phyloP scores from a whole-genome alignment of 2,888 invertebrate species.

The Strigamia crassipes region DNA sequence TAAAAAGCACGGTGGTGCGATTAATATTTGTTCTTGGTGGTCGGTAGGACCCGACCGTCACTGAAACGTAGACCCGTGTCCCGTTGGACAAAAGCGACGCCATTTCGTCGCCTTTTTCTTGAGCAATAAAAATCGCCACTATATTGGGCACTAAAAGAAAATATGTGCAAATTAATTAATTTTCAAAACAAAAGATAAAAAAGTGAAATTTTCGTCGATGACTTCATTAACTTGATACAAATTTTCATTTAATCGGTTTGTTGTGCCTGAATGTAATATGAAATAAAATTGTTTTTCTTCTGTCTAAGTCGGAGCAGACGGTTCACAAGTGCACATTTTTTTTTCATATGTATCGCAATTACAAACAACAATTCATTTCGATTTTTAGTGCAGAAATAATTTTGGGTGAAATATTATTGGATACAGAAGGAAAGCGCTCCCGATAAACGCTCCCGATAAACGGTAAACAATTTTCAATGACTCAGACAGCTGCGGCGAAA shows the following conservation, averaged over 20 bases:
- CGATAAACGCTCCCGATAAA: neutral
- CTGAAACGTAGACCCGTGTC: constrained; percentile 68
- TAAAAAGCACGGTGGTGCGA: constrained; percentile 88
- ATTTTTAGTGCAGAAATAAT: neutral
- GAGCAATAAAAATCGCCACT: constrained; percentile 79
- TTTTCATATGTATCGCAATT: too few relatives aligned
- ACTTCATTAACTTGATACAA: neutral
- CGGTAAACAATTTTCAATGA: constrained; percentile 1
- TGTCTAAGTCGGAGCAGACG: too few relatives aligned
- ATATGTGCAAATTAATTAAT: constrained; percentile 45
- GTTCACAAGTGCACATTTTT: too few relatives aligned
- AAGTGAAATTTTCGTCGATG: neutral
- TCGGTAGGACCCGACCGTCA: constrained; percentile 69
- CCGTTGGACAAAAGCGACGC: constrained; percentile 72
- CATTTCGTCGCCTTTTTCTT: constrained; percentile 76
- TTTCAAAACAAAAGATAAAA: neutral
- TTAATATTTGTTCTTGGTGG: constrained; percentile 72
- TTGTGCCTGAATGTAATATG: too few relatives aligned
- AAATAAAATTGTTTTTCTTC: too few relatives aligned
- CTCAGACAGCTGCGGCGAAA: neutral
- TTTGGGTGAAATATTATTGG: neutral
- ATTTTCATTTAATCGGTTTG: neutral
- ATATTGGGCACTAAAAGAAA: constrained; percentile 68
- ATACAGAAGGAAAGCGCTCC: neutral
- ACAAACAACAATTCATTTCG: neutral